A percentile compares a stretch with the other conserved stretches of the same genome.
Evolutionary conservation across 2,113 vertebrate genomes (phyloP).

Genomic region (Colinus virginianus): DNA sequence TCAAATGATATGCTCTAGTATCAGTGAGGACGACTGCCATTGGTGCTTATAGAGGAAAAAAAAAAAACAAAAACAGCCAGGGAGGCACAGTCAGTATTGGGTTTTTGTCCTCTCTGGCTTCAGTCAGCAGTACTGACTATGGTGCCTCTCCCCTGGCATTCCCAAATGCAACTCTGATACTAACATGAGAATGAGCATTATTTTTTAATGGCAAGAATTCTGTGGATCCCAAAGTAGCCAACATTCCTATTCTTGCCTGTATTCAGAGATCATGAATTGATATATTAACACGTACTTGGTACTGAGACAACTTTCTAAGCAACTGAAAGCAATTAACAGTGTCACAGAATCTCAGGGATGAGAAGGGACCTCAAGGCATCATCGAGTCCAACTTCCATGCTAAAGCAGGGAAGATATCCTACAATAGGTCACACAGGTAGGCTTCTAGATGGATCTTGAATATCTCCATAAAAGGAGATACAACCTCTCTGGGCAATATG

Average conservation of each 20-base stretch:
- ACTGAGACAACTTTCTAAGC: neutral
- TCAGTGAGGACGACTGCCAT: neutral
- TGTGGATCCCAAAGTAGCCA: neutral
- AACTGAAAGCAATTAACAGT: neutral
- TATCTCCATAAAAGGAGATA: no score
- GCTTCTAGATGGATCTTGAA: no score
- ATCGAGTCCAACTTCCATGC: no score
- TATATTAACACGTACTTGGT: neutral
- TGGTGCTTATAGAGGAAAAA: neutral
- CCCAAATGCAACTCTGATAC: neutral
- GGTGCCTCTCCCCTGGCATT: neutral
- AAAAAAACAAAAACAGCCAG: neutral
- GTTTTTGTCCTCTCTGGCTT: neutral
- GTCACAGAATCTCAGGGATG: no score
- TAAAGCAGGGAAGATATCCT: no score
- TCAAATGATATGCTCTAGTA: neutral
- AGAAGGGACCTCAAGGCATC: no score
- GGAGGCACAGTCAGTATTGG: neutral
- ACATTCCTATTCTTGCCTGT: neutral
- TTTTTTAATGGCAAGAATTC: neutral
- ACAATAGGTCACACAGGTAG: no score
- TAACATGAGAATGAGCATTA: neutral
- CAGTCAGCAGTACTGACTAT: neutral
- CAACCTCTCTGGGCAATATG: no score
- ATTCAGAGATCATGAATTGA: neutral